These are phyloP conservation scores for Zaprionus tsacasi DNA, from an alignment of 1,140 invertebrate genomes.

Conservation along the genomic window DNA sequence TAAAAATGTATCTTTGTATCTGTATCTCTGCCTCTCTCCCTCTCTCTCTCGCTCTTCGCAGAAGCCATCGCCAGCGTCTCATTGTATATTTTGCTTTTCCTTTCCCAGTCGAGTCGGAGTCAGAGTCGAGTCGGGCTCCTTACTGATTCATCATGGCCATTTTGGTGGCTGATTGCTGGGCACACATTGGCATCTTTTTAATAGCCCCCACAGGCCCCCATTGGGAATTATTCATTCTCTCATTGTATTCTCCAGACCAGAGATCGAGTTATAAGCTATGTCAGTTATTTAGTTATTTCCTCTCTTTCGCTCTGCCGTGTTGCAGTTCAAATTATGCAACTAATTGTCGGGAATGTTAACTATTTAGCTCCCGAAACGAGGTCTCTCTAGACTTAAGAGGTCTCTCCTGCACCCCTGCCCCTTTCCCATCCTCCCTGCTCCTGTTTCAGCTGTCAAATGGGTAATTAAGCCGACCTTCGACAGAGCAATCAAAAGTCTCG, in stretches of 20 bases:
- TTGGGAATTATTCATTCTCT: constrained; percentile 80
- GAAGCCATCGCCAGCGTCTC: constrained; percentile 53
- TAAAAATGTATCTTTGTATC: constrained; percentile 82
- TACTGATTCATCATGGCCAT: constrained; percentile 65
- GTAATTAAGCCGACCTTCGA: constrained; percentile 73
- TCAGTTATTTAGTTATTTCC: constrained; percentile 56
- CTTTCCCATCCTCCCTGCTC: not conserved
- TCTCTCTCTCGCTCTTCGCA: constrained; percentile 52
- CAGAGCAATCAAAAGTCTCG: constrained; percentile 36
- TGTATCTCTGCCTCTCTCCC: constrained; percentile 11
- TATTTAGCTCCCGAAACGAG: constrained; percentile 60
- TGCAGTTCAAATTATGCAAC: constrained; percentile 68
- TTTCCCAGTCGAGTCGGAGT: constrained; percentile 15
- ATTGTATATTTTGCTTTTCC: constrained; percentile 69
- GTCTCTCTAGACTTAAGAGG: not conserved
- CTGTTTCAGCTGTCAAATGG: constrained; percentile 71
- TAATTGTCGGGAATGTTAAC: constrained; percentile 71
- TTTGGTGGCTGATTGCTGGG: constrained; percentile 63
- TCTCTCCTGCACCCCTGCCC: no score
- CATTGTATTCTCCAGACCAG: constrained; percentile 57
- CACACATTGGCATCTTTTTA: constrained; percentile 77
- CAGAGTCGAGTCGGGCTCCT: constrained; percentile 30
- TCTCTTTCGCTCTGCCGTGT: constrained; percentile 6
- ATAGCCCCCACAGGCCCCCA: constrained; percentile 69
- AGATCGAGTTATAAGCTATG: constrained; percentile 68